Percentiles rank a stretch among this genome's conserved stretches.
Evolutionary conservation across 2,113 vertebrate species (phyloP).

Genomic region (Seriola rivoliana): DNA sequence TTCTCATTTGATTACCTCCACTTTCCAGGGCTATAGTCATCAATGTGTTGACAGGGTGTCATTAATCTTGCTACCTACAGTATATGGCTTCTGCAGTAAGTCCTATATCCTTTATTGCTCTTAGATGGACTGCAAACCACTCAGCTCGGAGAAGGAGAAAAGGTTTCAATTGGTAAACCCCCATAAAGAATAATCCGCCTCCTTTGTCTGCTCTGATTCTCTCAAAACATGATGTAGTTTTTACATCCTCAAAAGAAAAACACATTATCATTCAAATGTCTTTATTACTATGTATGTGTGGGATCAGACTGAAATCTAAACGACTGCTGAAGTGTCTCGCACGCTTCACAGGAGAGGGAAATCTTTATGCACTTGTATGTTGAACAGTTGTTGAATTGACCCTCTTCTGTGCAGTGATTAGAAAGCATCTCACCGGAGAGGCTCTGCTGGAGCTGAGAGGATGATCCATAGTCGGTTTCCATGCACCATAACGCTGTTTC

Average conservation of each 20-base stretch:
- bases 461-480: conserved; percentile 12
- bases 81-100: not conserved
- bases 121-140: not conserved
- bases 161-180: not conserved
- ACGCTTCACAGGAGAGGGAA: not conserved
- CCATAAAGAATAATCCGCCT: not conserved
- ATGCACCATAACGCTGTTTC: not conserved
- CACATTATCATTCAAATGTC: not conserved
- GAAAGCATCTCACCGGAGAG: not conserved
- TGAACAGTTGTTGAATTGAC: no score
- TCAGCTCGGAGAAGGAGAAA: not conserved
- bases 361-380: not conserved
- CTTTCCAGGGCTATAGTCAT: not conserved
- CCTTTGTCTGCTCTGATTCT: not conserved
- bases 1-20: conserved; percentile 9
- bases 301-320: not conserved
- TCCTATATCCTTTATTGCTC: conserved; percentile 4
- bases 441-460: not conserved
- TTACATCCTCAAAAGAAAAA: not conserved
- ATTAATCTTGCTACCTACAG: conserved; percentile 19
- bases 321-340: not conserved
- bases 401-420: no score
- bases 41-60: not conserved
- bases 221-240: not conserved
- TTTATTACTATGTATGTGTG: not conserved